A percentile compares a stretch with the other conserved stretches of the same genome.
Conservation (phyloP, 2,888 invertebrate species). For the Scelioninae gen. 2 region DNA sequence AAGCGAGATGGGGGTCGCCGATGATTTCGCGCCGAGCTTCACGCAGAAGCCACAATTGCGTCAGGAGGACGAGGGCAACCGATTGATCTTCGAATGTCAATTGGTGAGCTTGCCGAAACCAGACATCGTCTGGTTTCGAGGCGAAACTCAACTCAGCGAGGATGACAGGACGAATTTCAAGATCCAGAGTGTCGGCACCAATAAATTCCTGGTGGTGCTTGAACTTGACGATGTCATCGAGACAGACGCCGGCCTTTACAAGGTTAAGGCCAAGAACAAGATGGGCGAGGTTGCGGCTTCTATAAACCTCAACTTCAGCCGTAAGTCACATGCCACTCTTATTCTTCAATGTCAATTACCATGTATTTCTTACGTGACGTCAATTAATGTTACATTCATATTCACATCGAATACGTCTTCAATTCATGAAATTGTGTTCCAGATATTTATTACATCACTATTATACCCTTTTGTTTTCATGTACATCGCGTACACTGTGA, state of each 20-base stretch:
- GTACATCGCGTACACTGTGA: no score
- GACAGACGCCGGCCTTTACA: slow-evolving; percentile 96
- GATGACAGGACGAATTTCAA: slow-evolving; percentile 92
- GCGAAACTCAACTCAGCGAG: slow-evolving; percentile 89
- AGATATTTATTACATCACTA: no score
- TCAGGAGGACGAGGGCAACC: slow-evolving; percentile 97
- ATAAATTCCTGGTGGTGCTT: slow-evolving; percentile 93
- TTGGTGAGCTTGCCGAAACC: slow-evolving; percentile 91
- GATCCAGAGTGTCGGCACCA: slow-evolving; percentile 89
- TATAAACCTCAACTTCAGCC: slow-evolving; percentile 97
- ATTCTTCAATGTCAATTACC: slow-evolving; percentile 26
- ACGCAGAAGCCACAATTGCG: slow-evolving; percentile 97
- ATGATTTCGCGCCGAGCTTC: slow-evolving; percentile 98
- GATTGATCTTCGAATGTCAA: slow-evolving; percentile 95
- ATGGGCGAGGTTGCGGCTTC: slow-evolving; percentile 98
- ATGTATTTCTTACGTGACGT: background rate
- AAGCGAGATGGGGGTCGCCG: slow-evolving; percentile 86
- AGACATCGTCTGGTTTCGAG: slow-evolving; percentile 93
- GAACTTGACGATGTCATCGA: slow-evolving; percentile 97
- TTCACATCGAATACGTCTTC: no score
- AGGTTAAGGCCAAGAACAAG: slow-evolving; percentile 97
- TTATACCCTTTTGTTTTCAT: no score
- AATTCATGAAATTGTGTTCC: no score
- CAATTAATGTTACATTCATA: background rate
- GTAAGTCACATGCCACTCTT: slow-evolving; percentile 80